phyloP scores from a whole-genome alignment of 2,113 vertebrate genomes.

The Leptobrachium ailaonicum region DNA sequence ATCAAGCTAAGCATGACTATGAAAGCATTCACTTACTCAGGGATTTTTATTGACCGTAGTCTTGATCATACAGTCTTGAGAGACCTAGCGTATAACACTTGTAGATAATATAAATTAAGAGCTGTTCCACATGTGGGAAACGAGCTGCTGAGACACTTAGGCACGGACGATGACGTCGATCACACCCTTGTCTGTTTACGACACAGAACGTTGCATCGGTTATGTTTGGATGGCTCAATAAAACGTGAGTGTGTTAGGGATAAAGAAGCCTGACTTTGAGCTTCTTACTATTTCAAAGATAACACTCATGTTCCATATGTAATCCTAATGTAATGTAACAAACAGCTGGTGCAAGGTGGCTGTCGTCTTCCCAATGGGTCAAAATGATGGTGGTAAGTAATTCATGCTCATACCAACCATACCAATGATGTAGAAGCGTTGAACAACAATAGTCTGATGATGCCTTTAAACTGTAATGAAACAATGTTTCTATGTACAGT shows the following conservation, averaged over 20 bases:
- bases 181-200: not conserved
- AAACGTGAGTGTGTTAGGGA: conserved; percentile 11
- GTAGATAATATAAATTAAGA: conserved; percentile 8
- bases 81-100: conserved; percentile 1
- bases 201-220: conserved; percentile 4
- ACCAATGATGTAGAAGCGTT: too few species aligned
- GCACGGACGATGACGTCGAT: conserved; percentile 10
- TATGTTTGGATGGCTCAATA: conserved; percentile 3
- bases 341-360: too few species aligned
- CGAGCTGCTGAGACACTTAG: conserved; percentile 7
- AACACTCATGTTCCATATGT: too few species aligned
- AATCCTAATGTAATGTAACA: too few species aligned
- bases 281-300: too few species aligned
- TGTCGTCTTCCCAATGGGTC: too few species aligned
- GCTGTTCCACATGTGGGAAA: conserved; percentile 1
- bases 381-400: too few species aligned
- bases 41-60: conserved; percentile 9
- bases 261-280: not conserved
- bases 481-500: too few species aligned
- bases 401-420: too few species aligned
- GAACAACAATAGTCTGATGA: too few species aligned
- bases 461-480: too few species aligned
- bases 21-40: not conserved
- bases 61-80: not conserved
- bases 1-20: not conserved